Conservation (phyloP, 2,797 vertebrate genomes). For the Anguilla anguilla region DNA sequence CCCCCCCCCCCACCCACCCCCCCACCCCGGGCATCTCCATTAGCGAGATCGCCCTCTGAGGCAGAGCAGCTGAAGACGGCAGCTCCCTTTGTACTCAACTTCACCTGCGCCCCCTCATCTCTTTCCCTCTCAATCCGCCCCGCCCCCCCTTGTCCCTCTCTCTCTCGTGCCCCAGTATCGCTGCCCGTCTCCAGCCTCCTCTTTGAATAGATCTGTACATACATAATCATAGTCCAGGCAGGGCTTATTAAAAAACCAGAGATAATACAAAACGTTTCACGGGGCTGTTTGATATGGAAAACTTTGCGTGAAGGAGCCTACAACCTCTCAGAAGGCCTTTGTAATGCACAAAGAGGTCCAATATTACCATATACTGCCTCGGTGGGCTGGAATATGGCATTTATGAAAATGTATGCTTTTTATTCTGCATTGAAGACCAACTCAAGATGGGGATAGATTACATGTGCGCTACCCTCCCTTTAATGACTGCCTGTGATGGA, state of each 20-base stretch:
- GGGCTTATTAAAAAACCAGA: conserved; percentile 27
- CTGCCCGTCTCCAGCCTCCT: not conserved
- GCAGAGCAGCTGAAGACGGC: conserved; percentile 12
- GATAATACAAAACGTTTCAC: conserved; percentile 11
- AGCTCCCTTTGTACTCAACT: conserved; percentile 15
- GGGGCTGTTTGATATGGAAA: conserved; percentile 38
- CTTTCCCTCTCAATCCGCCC: not conserved
- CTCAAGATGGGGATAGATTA: not conserved
- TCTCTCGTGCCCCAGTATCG: not conserved
- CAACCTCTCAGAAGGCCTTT: conserved; percentile 27
- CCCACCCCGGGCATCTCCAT: not conserved
- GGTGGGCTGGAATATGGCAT: conserved; percentile 25
- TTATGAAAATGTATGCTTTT: conserved; percentile 32
- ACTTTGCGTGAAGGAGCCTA: conserved; percentile 17
- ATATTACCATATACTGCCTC: not conserved
- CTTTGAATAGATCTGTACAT: conserved; percentile 22
- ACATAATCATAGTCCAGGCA: conserved; percentile 11
- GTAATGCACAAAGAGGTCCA: conserved; percentile 17
- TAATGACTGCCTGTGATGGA: not conserved
- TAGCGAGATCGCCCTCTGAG: not conserved
- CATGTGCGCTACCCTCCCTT: not conserved
- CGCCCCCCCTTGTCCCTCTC: not conserved
- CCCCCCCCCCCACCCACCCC: not conserved
- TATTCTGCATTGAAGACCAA: conserved; percentile 5
- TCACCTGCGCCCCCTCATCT: not conserved